phyloP scores from a whole-genome alignment of 2,113 vertebrate genomes.

The Benitochromis conjunctus region DNA sequence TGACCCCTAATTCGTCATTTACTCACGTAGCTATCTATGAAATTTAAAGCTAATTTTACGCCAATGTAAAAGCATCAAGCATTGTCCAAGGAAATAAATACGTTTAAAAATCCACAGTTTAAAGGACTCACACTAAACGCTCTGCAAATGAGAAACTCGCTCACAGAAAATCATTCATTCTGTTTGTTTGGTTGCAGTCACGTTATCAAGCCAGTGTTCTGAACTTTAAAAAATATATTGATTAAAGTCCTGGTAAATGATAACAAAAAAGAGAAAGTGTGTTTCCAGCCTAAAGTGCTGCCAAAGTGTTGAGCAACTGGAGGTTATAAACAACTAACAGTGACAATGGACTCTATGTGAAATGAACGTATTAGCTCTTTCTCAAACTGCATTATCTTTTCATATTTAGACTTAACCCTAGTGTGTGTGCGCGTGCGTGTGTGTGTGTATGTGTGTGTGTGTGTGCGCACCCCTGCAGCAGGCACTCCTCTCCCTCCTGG shows the following conservation, averaged over 20 bases:
- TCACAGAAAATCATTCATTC: not conserved
- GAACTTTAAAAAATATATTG: not conserved
- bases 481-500: constrained; percentile 76
- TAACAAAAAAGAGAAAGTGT: not conserved
- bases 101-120: not conserved
- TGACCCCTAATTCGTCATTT: not conserved
- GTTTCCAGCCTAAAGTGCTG: not conserved
- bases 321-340: not conserved
- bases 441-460: not conserved
- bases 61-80: not conserved
- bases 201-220: not conserved
- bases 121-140: not conserved
- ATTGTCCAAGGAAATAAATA: not conserved
- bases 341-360: not conserved
- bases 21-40: not conserved
- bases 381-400: not conserved
- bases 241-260: not conserved
- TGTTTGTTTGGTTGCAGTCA: not conserved
- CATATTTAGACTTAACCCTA: not conserved
- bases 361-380: not conserved
- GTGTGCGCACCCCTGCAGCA: constrained; percentile 56
- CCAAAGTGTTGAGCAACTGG: not conserved
- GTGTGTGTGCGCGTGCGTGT: not conserved
- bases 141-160: not conserved
- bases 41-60: not conserved